phyloP scores from a whole-genome alignment of 2,888 invertebrate genomes.

The Helicoverpa assulta region DNA sequence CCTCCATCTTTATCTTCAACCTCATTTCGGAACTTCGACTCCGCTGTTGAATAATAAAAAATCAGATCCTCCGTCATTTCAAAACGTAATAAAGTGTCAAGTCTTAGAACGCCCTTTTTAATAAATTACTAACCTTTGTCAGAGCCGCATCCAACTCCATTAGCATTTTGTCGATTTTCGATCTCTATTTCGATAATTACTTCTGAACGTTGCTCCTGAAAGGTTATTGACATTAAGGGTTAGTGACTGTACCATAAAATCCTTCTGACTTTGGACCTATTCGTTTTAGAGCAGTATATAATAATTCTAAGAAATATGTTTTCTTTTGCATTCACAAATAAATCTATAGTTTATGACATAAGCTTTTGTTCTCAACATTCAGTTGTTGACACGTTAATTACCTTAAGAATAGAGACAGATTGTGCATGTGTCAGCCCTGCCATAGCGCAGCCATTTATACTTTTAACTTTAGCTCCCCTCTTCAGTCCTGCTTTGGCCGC shows the following conservation, averaged over 20 bases:
- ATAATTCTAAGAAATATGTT: too few species aligned
- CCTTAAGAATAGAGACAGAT: constrained; percentile 96
- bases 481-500: constrained; percentile 97
- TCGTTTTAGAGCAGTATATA: too few species aligned
- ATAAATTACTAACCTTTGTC: constrained; percentile 77
- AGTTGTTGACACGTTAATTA: constrained; percentile 69
- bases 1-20: constrained; percentile 51
- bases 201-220: constrained; percentile 94
- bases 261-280: too few species aligned
- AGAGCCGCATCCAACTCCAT: constrained; percentile 81
- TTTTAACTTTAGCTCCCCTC: constrained; percentile 96
- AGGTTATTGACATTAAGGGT: constrained; percentile 16
- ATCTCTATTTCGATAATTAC: constrained; percentile 94
- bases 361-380: neutral
- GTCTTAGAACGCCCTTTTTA: constrained; percentile 10
- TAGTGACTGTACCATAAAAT: neutral
- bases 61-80: neutral
- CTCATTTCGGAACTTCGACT: constrained; percentile 81
- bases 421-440: constrained; percentile 96
- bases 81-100: neutral
- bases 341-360: too few species aligned
- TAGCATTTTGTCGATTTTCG: constrained; percentile 81
- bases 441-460: constrained; percentile 96
- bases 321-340: too few species aligned
- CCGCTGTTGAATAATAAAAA: constrained; percentile 72